A percentile compares a stretch with the other conserved stretches of the same genome.
These are phyloP conservation scores for Cyprinodon variegatus DNA, from an alignment of 2,113 vertebrate species.

Conservation along the genomic window DNA sequence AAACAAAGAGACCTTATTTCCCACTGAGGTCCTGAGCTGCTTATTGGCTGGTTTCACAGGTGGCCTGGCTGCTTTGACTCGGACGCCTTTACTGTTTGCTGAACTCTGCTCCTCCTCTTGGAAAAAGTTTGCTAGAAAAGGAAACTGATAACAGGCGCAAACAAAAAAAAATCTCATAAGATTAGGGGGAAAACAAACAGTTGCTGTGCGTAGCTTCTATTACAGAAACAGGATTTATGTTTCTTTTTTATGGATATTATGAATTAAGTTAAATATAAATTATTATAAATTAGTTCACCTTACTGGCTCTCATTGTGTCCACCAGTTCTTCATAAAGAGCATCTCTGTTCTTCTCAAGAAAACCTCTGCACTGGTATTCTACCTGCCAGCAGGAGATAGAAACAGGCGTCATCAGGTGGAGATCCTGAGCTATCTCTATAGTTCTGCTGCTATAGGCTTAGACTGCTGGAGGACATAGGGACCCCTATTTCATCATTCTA, in stretches of 20 bases:
- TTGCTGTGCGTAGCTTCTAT: not conserved
- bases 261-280: too few relatives aligned
- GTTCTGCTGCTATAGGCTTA: too few relatives aligned
- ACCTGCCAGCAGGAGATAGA: conserved; percentile 79
- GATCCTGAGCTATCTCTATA: too few relatives aligned
- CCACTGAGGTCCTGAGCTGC: conserved; percentile 89
- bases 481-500: too few relatives aligned
- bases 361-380: conserved; percentile 92
- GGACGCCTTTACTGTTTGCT: conserved; percentile 76
- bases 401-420: not conserved
- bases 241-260: not conserved
- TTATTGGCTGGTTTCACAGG: conserved; percentile 87
- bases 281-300: conserved; percentile 79
- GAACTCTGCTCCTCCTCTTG: conserved; percentile 79
- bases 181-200: not conserved
- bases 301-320: conserved; percentile 87
- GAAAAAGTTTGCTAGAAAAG: conserved; percentile 89
- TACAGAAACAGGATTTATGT: too few relatives aligned
- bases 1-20: conserved; percentile 89
- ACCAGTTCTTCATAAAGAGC: conserved; percentile 90
- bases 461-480: too few relatives aligned
- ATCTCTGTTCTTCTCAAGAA: conserved; percentile 98
- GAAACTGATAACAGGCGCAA: conserved; percentile 79
- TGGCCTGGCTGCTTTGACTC: conserved; percentile 87
- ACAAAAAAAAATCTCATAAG: conserved; percentile 11